Evolutionary conservation across 2,113 vertebrate genomes (phyloP).

Genomic region (Laticauda laticaudata): DNA sequence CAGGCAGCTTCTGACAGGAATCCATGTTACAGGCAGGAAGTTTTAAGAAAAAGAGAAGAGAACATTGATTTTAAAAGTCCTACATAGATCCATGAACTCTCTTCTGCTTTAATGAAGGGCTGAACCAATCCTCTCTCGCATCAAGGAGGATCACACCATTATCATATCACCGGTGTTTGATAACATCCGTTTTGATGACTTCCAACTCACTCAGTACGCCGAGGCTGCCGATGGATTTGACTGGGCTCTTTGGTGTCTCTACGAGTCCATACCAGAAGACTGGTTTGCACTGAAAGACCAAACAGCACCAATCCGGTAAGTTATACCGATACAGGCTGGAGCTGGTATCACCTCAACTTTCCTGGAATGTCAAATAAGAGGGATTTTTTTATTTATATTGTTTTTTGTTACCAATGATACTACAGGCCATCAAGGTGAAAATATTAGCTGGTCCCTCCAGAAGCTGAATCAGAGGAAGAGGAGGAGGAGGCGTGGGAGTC

Average conservation of each 20-base stretch:
- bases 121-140: constrained; percentile 55
- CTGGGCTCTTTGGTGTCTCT: constrained; percentile 59
- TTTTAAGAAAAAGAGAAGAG: not conserved
- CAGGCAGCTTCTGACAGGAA: not conserved
- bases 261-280: constrained; percentile 22
- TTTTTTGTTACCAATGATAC: not conserved
- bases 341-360: not conserved
- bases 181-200: constrained; percentile 55
- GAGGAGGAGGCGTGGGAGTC: no score
- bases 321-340: not conserved
- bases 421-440: not conserved
- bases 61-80: not conserved
- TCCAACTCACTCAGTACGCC: constrained; percentile 19
- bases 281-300: constrained; percentile 44
- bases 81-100: no score
- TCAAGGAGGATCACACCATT: constrained; percentile 57
- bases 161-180: constrained; percentile 58
- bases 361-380: not conserved
- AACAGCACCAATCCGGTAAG: constrained; percentile 54
- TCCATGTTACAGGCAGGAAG: not conserved
- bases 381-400: not conserved
- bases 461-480: no score
- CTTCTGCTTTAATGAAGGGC: constrained; percentile 36
- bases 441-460: not conserved
- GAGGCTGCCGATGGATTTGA: constrained; percentile 54